A percentile compares a stretch with the other conserved stretches of the same genome.
phyloP scores from a whole-genome alignment of 1,140 invertebrate genomes.

The Bombus vancouverensis region DNA sequence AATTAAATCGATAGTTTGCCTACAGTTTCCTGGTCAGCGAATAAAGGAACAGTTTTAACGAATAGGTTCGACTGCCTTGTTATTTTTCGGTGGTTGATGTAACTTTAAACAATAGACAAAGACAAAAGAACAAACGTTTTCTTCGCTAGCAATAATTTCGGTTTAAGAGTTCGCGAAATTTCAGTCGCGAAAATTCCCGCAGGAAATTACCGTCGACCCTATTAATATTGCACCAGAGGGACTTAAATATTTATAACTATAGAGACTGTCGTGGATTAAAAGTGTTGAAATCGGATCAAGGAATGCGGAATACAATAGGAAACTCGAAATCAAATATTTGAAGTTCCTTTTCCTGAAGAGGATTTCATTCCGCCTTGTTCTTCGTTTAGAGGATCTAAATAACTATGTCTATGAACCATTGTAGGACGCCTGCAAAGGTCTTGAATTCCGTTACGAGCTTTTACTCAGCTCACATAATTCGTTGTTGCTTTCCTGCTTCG shows the following conservation, averaged over 20 bases:
- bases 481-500: not conserved
- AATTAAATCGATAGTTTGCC: not conserved
- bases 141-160: not conserved
- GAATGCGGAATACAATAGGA: constrained; percentile 34
- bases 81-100: too few species aligned
- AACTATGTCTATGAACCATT: not conserved
- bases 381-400: constrained; percentile 2
- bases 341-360: not conserved
- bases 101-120: not conserved
- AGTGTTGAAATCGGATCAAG: constrained; percentile 22
- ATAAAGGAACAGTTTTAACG: too few species aligned
- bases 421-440: not conserved
- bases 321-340: constrained; percentile 50
- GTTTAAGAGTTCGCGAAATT: not conserved
- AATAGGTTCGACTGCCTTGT: too few species aligned
- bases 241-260: not conserved
- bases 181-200: not conserved
- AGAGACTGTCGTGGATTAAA: not conserved
- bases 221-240: not conserved
- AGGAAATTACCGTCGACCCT: not conserved
- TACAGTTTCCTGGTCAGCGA: not conserved
- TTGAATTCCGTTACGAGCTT: not conserved
- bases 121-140: not conserved
- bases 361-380: constrained; percentile 1
- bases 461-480: not conserved